A percentile compares a stretch with the other conserved stretches of the same genome.
phyloP scores from a whole-genome alignment of 64 coral and sea anemone species.

The Orbicella faveolata region DNA sequence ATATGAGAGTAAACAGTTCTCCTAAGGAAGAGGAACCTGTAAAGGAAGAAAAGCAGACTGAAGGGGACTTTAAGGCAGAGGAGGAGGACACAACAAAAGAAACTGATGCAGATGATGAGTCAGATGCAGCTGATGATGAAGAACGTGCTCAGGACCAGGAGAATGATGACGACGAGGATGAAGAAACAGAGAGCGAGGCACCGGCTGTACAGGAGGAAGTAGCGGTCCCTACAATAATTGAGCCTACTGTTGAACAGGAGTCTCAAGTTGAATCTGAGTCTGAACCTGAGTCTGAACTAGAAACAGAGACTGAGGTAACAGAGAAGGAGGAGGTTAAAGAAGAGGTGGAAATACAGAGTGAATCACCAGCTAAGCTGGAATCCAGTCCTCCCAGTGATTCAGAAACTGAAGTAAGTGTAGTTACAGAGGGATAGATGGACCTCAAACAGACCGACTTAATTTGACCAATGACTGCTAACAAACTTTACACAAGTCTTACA shows the following conservation, averaged over 20 bases:
- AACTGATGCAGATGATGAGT: constrained; percentile 29
- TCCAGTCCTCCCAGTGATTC: constrained; percentile 37
- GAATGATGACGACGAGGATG: constrained; percentile 30
- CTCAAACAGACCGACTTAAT: too few species aligned
- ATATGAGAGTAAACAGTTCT: constrained; percentile 9
- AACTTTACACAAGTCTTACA: too few species aligned
- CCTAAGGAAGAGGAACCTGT: constrained; percentile 43
- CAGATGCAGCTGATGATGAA: constrained; percentile 23
- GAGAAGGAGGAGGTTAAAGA: not conserved
- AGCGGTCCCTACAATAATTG: constrained; percentile 31
- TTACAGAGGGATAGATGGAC: too few species aligned
- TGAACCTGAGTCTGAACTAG: constrained; percentile 68
- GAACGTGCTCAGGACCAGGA: not conserved
- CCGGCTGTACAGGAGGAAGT: constrained; percentile 50
- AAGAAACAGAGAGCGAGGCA: constrained; percentile 57
- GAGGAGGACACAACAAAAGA: constrained; percentile 59
- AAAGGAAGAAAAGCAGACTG: constrained; percentile 47
- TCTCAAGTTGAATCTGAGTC: constrained; percentile 40
- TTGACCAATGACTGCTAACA: too few species aligned
- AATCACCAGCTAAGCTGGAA: constrained; percentile 6
- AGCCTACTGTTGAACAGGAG: constrained; percentile 26
- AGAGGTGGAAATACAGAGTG: not conserved
- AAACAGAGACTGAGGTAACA: constrained; percentile 47
- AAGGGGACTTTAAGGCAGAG: constrained; percentile 38
- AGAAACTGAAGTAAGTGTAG: constrained; percentile 21